Base-by-base conservation (phyloP, 1,140 invertebrate species). In the Andrena cerasifolii region DNA sequence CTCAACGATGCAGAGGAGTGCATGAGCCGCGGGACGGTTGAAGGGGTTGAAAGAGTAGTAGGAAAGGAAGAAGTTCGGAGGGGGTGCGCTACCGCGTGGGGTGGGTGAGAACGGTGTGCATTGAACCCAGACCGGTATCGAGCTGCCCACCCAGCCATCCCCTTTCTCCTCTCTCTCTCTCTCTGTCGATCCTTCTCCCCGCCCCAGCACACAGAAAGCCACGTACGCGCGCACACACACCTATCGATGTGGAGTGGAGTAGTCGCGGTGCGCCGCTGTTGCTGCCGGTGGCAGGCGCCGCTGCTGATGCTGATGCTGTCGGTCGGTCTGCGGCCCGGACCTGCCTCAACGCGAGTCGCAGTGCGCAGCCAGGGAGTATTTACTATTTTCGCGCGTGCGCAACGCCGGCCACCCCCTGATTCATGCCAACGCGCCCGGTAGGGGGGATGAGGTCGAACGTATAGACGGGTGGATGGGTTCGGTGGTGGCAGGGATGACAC, bases 321-420 rank as follows among this genome's bases (percentile, higher is more conserved):
- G 62, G 51, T 47, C 62, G 51, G 67, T 61, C 49, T 26, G 40
- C 26, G 84, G 80, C 85, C 90, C 90, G 89, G 91, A 91, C 91
- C 91, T 92, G 81, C 90, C 90, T 79, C 90, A 92, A 91, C 88
- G 83, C 74, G 83, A 86, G 76, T 82, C 83, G 82, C 86, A 89
- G 89, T 92, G 90, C 90, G 91, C 88, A 92, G 88, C 80, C 65
- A 79, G 88, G 89, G 89, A 90, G 89, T 91, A 89, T 91, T 91
- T 91, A 92, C 90, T 86, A 91, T 89, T 86, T 84, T 58, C 65
- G 86, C 90, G 90, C 91, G 84, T 91, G 91, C 91, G 90, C 87
- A 26, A 28, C 70, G 36, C 59, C 45, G 53, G 18, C 72, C 71
- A 75, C 80, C 86, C 86, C 78, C 67, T 71, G 84, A 84, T 85